Conservation (phyloP, 2,888 invertebrate genomes). For the Phania funesta region DNA sequence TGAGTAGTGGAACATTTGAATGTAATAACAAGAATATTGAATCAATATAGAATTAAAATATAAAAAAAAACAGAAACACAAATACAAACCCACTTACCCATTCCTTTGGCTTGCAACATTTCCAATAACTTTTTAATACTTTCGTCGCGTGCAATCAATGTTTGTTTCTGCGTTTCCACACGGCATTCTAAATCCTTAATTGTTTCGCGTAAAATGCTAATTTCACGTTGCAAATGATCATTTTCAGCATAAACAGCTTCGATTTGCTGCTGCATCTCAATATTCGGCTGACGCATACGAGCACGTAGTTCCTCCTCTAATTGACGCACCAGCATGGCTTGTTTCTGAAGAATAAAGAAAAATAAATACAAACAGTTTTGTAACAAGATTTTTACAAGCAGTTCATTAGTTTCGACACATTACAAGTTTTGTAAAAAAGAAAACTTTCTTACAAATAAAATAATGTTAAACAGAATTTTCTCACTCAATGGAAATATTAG, state of each 20-base stretch:
- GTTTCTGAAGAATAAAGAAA: slow-evolving; percentile 85
- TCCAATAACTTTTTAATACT: slow-evolving; percentile 99
- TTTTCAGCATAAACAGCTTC: slow-evolving; percentile 95
- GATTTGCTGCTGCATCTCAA: slow-evolving; percentile 95
- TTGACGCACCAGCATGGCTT: slow-evolving; percentile 96
- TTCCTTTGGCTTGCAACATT: slow-evolving; percentile 98
- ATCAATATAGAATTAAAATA: not conserved
- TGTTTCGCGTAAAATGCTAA: slow-evolving; percentile 94
- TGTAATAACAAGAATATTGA: slow-evolving; percentile 5
- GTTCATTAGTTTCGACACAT: slow-evolving; percentile 48
- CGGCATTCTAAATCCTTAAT: slow-evolving; percentile 98
- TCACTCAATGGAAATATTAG: not conserved
- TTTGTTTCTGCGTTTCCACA: slow-evolving; percentile 99
- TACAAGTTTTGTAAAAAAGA: not conserved
- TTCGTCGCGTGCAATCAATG: slow-evolving; percentile 96
- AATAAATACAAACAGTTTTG: slow-evolving; percentile 25
- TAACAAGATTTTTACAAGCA: slow-evolving; percentile 21
- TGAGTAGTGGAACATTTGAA: slow-evolving; percentile 1
- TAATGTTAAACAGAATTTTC: not conserved
- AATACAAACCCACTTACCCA: slow-evolving; percentile 86
- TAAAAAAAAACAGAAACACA: slow-evolving; percentile 9
- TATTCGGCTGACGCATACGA: slow-evolving; percentile 93
- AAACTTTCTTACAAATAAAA: not conserved
- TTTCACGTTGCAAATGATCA: slow-evolving; percentile 95
- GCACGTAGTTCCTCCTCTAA: slow-evolving; percentile 94